Base-by-base conservation (phyloP, 2,797 vertebrate genomes). In the Cygnus olor region DNA sequence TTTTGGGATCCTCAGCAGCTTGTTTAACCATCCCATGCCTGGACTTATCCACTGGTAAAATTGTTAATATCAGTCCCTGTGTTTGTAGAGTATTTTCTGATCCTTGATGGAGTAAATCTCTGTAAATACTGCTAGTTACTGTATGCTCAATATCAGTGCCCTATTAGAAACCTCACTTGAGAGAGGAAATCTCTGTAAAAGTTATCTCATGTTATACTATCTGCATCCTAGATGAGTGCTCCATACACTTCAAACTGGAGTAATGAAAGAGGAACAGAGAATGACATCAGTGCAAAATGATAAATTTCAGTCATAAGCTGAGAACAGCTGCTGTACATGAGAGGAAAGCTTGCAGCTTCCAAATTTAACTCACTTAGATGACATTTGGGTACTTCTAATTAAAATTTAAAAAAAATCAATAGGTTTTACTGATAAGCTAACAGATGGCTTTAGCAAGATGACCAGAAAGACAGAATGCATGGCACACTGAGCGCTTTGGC, bases 351-450 rank as follows among this genome's bases (percentile, higher is more conserved):
- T 36, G n/a, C 72, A 60, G 85, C 91, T 94, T 97, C 97, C 97
- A 95, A 95, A 96, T 97, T 97, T 88, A 92, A 92, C 95, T 97
- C 28, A 1, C 38, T 95, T 81, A 81, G 87, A 85, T 93, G 83
- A 93, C 97, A 94, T 96, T 96, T 95, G 94, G 89, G 94, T 96
- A 87, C 84, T 87, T 95, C 94, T 97, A 96, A 97, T 98, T 97
- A 96, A 94, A 96, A 90, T 85, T 97, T 96, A 86, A 65, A 18
- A 96, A 90, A 95, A 97, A 95, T 95, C 96, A 91, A 47, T 97
- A 91, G 73, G 36, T 93, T 97, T 95, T 84, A 80, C 85, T 96
- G 96, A 85, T 97, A 95, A 96, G 94, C 86, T 73, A 97, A 92
- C 97, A 98, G 97, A 97, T 97, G 97, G 96, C 90, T 93, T 91